phyloP scores from a whole-genome alignment of 2,797 vertebrate genomes.

The Scarus forsteni region DNA sequence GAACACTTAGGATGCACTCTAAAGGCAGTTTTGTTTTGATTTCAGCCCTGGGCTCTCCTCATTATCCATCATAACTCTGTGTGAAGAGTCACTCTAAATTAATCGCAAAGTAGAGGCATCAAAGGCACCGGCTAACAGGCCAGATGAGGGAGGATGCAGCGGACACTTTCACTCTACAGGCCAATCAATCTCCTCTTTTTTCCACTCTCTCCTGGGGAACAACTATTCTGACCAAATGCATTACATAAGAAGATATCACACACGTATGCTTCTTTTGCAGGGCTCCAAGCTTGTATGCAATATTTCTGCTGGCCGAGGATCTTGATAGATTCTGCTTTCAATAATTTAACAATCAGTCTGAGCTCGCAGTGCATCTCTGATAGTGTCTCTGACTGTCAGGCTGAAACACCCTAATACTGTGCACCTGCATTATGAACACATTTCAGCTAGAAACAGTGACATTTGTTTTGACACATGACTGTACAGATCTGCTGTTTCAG shows the following conservation, averaged over 20 bases:
- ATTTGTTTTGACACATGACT: conserved; percentile 1
- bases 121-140: conserved; percentile 53
- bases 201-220: conserved; percentile 26
- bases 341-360: conserved; percentile 62
- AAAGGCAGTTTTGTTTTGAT: conserved; percentile 47
- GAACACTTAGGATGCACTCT: conserved; percentile 18
- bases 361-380: conserved; percentile 33
- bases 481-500: neutral
- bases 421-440: conserved; percentile 42
- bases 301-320: conserved; percentile 33
- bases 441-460: conserved; percentile 3
- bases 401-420: conserved; percentile 23
- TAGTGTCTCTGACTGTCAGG: conserved; percentile 36
- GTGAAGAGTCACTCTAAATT: conserved; percentile 64
- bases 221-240: conserved; percentile 51
- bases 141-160: conserved; percentile 61
- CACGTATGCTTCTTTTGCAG: conserved; percentile 26
- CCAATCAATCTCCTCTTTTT: conserved; percentile 43
- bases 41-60: conserved; percentile 39
- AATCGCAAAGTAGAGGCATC: conserved; percentile 48
- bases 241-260: conserved; percentile 59
- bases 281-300: conserved; percentile 35
- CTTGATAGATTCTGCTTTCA: conserved; percentile 53
- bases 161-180: conserved; percentile 56
- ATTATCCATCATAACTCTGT: conserved; percentile 52